phyloP scores from a whole-genome alignment of 2,113 vertebrate species.

The Potamarius usumacintae region DNA sequence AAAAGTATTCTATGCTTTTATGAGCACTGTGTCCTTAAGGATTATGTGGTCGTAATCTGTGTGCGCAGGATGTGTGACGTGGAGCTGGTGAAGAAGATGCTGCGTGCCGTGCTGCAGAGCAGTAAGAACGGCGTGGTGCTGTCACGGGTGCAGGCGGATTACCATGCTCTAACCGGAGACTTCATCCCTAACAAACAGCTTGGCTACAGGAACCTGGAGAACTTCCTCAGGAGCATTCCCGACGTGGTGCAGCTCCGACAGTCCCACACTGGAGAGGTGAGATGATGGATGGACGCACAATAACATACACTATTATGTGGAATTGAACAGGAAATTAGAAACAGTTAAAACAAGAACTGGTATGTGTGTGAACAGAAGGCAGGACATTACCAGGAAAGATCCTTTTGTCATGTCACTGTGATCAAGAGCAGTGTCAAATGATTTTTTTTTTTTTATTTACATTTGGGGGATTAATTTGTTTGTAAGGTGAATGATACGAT shows the following conservation, averaged over 20 bases:
- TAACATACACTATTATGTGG: neutral
- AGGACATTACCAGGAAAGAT: neutral
- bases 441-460: too few relatives aligned
- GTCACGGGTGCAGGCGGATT: constrained; percentile 78
- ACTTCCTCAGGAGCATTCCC: constrained; percentile 81
- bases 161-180: constrained; percentile 83
- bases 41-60: neutral
- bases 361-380: neutral
- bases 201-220: constrained; percentile 78
- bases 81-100: constrained; percentile 80
- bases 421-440: too few relatives aligned
- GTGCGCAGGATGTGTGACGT: constrained; percentile 78
- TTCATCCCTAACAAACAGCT: constrained; percentile 80
- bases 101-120: constrained; percentile 85
- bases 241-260: constrained; percentile 80
- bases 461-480: neutral
- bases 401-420: too few relatives aligned
- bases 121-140: constrained; percentile 81
- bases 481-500: too few relatives aligned
- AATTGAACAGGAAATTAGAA: neutral
- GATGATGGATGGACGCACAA: neutral
- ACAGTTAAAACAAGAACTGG: neutral
- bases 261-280: constrained; percentile 77
- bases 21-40: too few relatives aligned
- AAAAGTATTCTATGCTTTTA: too few relatives aligned